Evolutionary conservation across 2,888 invertebrate species (phyloP), one percentile per base, ranked within the genome.

Genomic region (Baronia brevicornis): DNA sequence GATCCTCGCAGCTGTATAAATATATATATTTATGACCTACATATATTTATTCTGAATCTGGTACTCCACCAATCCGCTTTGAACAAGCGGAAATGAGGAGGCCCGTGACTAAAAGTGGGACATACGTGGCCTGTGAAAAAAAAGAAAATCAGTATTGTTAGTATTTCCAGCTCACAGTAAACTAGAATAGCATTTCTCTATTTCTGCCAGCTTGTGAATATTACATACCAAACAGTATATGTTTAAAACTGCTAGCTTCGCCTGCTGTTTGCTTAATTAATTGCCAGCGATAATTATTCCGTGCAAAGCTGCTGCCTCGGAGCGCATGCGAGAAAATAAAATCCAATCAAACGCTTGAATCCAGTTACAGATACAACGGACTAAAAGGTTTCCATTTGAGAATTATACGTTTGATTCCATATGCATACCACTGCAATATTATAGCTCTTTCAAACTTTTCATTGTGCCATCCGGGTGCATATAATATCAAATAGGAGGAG

Each of bases 401-500:
- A 19, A 34, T 24, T 23, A 34, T 35, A 21, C 29, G 20, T 29
- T 35, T 30, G 21, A 35, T 30, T 25, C n/a, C n/a, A n/a, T n/a
- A n/a, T n/a, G n/a, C n/a, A n/a, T n/a, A 29, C 35, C 26, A 13
- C 21, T 29, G 22, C 26, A 26, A 35, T 29, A 21, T 35, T 12
- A 21, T 29, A 17, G 13, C 26, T 34, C 33, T 33, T 46, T 45
- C 36, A 35, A 44, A 44, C 45, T 44, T 64, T 63, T 61, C 63
- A 68, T 67, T 51, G 51, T 56, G 46, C 54, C 51, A 47, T 49
- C 47, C 52, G 55, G 49, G 55, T 60, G 58, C 59, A 62, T 65
- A 60, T 58, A 54, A 61, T 46, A 45, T 49, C 42, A 53, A 48
- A 50, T 49, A 44, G 33, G 35, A 44, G 43, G 30, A 31, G 43